phyloP scores from a whole-genome alignment of 1,140 invertebrate genomes.

The Mylabris phalerata region DNA sequence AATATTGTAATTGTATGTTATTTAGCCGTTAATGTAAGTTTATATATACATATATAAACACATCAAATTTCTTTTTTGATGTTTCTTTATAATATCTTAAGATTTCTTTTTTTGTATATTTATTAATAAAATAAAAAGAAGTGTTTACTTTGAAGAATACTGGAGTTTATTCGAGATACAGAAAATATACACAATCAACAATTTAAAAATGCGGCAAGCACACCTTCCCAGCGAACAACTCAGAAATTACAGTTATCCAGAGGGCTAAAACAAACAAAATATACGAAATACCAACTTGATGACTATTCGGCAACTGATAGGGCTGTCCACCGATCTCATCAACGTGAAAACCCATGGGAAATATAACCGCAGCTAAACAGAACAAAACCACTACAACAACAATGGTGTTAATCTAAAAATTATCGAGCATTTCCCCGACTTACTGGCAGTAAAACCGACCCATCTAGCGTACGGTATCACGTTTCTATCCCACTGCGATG shows the following conservation, averaged over 20 bases:
- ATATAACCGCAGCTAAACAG: conserved; percentile 90
- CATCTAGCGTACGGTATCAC: conserved; percentile 88
- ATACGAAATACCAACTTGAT: conserved; percentile 93
- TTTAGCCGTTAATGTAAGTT: too few relatives aligned
- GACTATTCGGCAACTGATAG: conserved; percentile 90
- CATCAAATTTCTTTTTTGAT: too few relatives aligned
- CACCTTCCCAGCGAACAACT: conserved; percentile 95
- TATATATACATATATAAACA: too few relatives aligned
- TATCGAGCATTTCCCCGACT: conserved; percentile 34
- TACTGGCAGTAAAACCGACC: conserved; percentile 93
- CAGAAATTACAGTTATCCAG: conserved; percentile 94
- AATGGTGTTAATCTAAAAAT: conserved; percentile 7
- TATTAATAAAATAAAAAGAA: too few relatives aligned
- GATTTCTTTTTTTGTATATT: too few relatives aligned
- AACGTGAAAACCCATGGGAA: conserved; percentile 92
- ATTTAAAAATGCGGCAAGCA: conserved; percentile 84
- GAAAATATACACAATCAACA: not conserved
- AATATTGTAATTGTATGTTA: too few relatives aligned
- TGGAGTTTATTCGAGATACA: not conserved
- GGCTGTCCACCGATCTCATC: conserved; percentile 93
- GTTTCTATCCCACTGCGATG: conserved; percentile 85
- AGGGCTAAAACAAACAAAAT: conserved; percentile 90
- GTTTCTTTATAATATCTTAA: too few relatives aligned
- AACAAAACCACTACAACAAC: conserved; percentile 85
- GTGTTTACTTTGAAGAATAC: too few relatives aligned